Conservation (phyloP, 2,888 invertebrate species). For the Linnaemya tessellans region DNA sequence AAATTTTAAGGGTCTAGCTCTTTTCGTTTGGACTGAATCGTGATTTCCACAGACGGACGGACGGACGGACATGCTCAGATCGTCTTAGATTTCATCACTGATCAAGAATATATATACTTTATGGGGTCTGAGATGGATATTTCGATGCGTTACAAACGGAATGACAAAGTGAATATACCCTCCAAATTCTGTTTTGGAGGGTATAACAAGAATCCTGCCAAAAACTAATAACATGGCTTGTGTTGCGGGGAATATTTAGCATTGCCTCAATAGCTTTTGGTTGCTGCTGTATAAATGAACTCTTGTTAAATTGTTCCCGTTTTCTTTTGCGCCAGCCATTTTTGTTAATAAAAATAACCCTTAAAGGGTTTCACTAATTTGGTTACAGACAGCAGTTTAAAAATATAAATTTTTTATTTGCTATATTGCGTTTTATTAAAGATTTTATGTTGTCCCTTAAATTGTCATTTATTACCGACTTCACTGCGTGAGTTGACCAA, state of each 20-base stretch:
- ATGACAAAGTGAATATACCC: too few species aligned
- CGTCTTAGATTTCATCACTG: too few species aligned
- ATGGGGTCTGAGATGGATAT: too few species aligned
- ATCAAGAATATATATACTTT: too few species aligned
- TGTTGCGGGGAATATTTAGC: slow-evolving; percentile 12
- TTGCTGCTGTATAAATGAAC: slow-evolving; percentile 19
- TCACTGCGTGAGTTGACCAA: background rate
- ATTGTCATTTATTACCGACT: background rate
- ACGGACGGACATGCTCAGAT: too few species aligned
- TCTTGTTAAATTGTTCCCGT: background rate
- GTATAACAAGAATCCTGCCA: slow-evolving; percentile 16
- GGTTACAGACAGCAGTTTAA: slow-evolving; percentile 33
- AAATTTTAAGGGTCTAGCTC: too few species aligned
- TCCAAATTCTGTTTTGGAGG: too few species aligned
- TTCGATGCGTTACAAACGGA: too few species aligned
- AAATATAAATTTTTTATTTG: background rate
- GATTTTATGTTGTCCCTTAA: background rate
- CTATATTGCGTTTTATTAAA: slow-evolving; percentile 5
- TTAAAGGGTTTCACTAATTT: slow-evolving; percentile 47
- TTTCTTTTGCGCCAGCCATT: slow-evolving; percentile 20
- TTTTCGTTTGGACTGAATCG: too few species aligned
- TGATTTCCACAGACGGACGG: too few species aligned
- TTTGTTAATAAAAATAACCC: slow-evolving; percentile 60
- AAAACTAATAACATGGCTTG: slow-evolving; percentile 52
- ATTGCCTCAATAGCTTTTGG: slow-evolving; percentile 39